These are phyloP conservation scores for Cataglyphis altisquamis DNA, from an alignment of 2,888 invertebrate species.

Conservation along the genomic window DNA sequence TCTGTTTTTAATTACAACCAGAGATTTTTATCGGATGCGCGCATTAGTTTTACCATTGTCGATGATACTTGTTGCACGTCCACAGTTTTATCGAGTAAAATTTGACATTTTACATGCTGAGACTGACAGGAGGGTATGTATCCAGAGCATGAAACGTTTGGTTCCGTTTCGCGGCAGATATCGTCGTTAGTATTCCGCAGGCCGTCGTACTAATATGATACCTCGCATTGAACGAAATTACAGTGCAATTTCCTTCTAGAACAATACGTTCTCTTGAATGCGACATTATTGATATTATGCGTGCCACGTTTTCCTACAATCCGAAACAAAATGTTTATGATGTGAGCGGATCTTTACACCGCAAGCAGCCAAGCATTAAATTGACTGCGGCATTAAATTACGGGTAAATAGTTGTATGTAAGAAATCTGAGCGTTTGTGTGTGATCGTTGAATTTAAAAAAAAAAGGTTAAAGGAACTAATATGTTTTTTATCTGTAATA, in stretches of 20 bases:
- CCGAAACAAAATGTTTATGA: constrained; percentile 32
- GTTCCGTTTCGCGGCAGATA: constrained; percentile 43
- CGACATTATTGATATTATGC: constrained; percentile 47
- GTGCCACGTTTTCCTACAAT: constrained; percentile 32
- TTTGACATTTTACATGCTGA: constrained; percentile 17
- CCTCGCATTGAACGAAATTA: constrained; percentile 41
- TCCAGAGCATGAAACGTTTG: constrained; percentile 50
- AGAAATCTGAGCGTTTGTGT: constrained; percentile 10
- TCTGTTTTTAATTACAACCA: constrained; percentile 1
- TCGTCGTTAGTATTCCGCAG: constrained; percentile 17
- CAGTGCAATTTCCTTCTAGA: constrained; percentile 43
- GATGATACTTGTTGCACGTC: constrained; percentile 9
- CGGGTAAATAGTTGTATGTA: constrained; percentile 11
- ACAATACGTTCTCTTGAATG: constrained; percentile 28
- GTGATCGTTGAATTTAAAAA: constrained; percentile 1
- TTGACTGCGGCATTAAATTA: constrained; percentile 43
- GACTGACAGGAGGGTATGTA: constrained; percentile 23
- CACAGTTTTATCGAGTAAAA: constrained; percentile 24
- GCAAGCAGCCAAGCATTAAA: constrained; percentile 43
- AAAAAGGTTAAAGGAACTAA: not conserved
- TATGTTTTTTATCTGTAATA: constrained; percentile 19
- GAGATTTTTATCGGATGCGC: not conserved
- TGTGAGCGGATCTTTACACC: constrained; percentile 37
- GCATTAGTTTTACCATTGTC: not conserved
- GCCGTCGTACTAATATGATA: constrained; percentile 27